phyloP scores from a whole-genome alignment of 2,797 vertebrate genomes.

The Pteropus rufus region DNA sequence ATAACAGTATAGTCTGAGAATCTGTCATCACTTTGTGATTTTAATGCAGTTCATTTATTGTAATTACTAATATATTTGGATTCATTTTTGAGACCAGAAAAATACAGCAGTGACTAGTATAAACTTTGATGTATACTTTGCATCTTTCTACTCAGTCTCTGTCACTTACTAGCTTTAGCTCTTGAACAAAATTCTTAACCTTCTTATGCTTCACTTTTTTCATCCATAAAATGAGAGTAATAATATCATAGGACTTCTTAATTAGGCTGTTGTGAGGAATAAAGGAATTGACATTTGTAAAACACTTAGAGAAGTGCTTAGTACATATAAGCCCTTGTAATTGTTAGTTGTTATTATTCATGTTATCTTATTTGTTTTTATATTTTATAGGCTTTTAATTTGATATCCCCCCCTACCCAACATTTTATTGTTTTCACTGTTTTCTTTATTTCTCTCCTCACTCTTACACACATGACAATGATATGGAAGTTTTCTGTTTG shows the following conservation, averaged over 20 bases:
- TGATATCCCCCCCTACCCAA: neutral
- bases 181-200: neutral
- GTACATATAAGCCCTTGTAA: neutral
- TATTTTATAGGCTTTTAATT: neutral
- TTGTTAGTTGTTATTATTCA: neutral
- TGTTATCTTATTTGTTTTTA: neutral
- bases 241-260: neutral
- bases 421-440: neutral
- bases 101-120: neutral
- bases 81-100: neutral
- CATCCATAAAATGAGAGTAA: neutral
- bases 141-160: neutral
- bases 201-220: neutral
- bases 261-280: neutral
- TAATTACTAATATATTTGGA: neutral
- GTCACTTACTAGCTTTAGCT: neutral
- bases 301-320: neutral
- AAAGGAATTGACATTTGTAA: neutral
- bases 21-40: neutral
- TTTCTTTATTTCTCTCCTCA: neutral
- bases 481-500: neutral
- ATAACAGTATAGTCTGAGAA: neutral
- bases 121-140: neutral
- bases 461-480: neutral
- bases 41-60: neutral